phyloP scores from a whole-genome alignment of 2,888 invertebrate species.

The Chalcis sispes region DNA sequence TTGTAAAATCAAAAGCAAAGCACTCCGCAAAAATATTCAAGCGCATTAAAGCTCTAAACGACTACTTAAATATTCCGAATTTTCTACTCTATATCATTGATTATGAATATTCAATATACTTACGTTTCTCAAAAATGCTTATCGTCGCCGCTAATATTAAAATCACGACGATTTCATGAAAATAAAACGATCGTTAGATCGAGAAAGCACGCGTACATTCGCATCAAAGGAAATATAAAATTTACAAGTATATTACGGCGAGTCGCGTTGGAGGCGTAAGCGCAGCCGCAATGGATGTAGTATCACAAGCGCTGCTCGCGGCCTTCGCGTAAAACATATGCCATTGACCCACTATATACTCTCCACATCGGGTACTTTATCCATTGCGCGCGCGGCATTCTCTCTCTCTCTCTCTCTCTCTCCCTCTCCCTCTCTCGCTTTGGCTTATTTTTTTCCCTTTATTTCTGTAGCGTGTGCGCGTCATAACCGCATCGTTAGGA shows the following conservation, averaged over 20 bases:
- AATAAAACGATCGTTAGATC: too few species aligned
- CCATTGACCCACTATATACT: constrained; percentile 49
- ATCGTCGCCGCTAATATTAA: too few species aligned
- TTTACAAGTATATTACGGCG: too few species aligned
- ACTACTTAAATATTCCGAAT: constrained; percentile 1
- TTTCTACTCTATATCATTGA: neutral
- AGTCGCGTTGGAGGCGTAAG: too few species aligned
- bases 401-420: constrained; percentile 20
- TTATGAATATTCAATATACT: neutral
- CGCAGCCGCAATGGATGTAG: too few species aligned
- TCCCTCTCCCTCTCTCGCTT: neutral
- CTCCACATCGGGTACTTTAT: neutral
- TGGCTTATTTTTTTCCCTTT: neutral
- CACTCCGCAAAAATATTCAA: neutral
- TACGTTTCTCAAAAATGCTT: too few species aligned
- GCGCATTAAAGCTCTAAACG: neutral
- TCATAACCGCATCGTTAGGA: constrained; percentile 46
- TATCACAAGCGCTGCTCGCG: too few species aligned
- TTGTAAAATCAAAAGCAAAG: constrained; percentile 10
- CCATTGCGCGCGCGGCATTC: neutral
- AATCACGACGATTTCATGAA: too few species aligned
- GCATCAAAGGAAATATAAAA: too few species aligned
- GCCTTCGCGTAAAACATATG: constrained; percentile 24
- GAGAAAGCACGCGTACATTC: too few species aligned
- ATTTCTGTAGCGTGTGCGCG: neutral